Base-by-base conservation (phyloP, 1,140 invertebrate genomes). In the Eumaeus atala region DNA sequence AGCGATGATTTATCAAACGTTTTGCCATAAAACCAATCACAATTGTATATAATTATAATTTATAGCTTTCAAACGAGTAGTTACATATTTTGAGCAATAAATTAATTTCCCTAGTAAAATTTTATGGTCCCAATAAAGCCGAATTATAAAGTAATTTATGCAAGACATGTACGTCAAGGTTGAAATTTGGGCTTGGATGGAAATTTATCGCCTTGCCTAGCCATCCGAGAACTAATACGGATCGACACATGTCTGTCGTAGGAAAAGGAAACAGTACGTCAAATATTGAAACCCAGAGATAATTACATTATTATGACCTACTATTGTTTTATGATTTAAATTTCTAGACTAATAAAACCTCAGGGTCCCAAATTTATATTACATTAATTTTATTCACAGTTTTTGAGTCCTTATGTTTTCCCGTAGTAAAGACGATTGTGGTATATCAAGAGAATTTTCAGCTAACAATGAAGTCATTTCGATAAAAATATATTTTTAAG, bases 101-200 rank as follows among this genome's bases (percentile, higher is more conserved):
- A 16, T 44, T 37, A 37, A 37, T 37, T 37, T 37, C 35, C 35
- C 35, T 37, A 37, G 9, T 37, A 37, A n/a, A n/a, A 3, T 37
- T 37, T 9, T 37, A 37, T 9, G 35, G 35, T n/a, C 35, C 35
- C 35, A 37, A 10, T n/a, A 10, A 37, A 37, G 35, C 35, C 3
- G 35, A 37, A n/a, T 28, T 28, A 37, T 37, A 28, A 9, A 16
- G 40, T 44, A 44, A 44, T 44, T 44, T 44, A 44, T 44, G 17
- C 40, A 44, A 44, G 40, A 44, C 40, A 17, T 18, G 40, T 44
- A 44, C 40, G 40, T 44, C 40, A 44, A 44, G 40, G 40, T 8
- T 44, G 40, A 44, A 28, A 44, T 44, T 44, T 44, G 40, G 40
- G 40, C 40, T 44, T 44, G 40, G 40, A 44, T 44, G 40, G 14